These are phyloP conservation scores for Sebastolobus alascanus DNA, from an alignment of 2,797 vertebrate genomes.

Conservation along the genomic window DNA sequence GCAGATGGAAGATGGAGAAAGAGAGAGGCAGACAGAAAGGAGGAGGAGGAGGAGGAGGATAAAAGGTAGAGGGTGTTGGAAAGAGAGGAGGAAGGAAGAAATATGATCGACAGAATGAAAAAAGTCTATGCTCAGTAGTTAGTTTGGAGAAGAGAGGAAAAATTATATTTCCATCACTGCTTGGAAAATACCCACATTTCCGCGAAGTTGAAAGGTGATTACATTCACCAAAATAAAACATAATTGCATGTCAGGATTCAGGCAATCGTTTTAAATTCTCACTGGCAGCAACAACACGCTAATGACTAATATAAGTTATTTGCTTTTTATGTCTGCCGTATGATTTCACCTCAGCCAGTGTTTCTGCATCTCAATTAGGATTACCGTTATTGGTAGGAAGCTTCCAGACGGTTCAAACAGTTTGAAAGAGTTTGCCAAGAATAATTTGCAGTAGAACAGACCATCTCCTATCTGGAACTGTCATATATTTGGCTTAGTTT, in stretches of 20 bases:
- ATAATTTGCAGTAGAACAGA: neutral
- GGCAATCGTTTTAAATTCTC: constrained; percentile 38
- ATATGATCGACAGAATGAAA: constrained; percentile 2
- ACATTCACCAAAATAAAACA: constrained; percentile 47
- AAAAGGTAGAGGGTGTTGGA: constrained; percentile 20
- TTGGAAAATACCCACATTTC: constrained; percentile 23
- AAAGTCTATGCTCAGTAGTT: neutral
- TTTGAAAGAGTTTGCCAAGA: constrained; percentile 21
- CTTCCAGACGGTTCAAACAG: constrained; percentile 17
- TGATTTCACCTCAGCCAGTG: constrained; percentile 35
- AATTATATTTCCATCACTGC: constrained; percentile 10
- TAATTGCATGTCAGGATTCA: constrained; percentile 64
- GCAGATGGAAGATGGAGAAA: constrained; percentile 27
- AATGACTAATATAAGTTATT: constrained; percentile 32
- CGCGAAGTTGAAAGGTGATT: constrained; percentile 36
- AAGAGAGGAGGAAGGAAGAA: neutral
- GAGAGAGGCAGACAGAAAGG: constrained; percentile 19
- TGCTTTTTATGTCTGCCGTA: constrained; percentile 1
- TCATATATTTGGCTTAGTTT: constrained; percentile 11
- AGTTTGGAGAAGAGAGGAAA: neutral
- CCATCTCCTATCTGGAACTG: neutral
- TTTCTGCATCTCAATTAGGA: constrained; percentile 43
- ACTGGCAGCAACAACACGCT: constrained; percentile 6
- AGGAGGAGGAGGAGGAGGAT: constrained; percentile 9
- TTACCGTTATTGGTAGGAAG: constrained; percentile 31